Base-by-base conservation (phyloP, 2,113 vertebrate genomes). In the Platycercus adscitus region DNA sequence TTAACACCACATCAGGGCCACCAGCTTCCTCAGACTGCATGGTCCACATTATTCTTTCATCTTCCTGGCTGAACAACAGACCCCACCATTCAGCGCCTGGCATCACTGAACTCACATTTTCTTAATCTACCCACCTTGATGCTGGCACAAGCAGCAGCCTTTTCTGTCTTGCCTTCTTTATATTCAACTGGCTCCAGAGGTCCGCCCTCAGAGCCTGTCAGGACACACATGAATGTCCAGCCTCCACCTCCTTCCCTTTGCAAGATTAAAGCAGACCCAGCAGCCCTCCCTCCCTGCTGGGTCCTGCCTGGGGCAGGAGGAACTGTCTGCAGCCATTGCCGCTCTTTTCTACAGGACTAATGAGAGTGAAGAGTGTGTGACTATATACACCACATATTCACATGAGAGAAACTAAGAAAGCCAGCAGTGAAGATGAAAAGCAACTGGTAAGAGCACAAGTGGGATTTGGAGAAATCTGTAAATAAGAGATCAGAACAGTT, bases 361-460 rank as follows among this genome's bases (percentile, higher is more conserved):
- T 88, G 80, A 81, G 37, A 85, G 68, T 55, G 31, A 76, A 46
- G 44, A 65, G 63, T 29, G 31, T 35, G 63, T 94, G 92, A 92
- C 39, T 17, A 17, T 29, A 82, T 4, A 21, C 46, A 33, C 63
- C 65, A 56, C 17, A 0, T 10, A 68, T 58, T 89, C 95, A 92
- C 85, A 89, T 71, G 85, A 96, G 82, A 95, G 89, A 70, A 87
- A 47, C 29, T 75, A 89, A 92, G 89, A 94, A 94, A 94, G 81
- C 31, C 66, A 70, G 21, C 72, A 58, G 58, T 11, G 81, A 97
- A 95, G 88, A 98, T 98, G 98, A 98, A 97, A 97, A 95, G 52
- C 63, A 82, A 88, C 93, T 97, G 98, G 98, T 98, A 98, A 98
- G 98, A 96, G 66, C 94, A 86, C 52, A 80, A 94, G n/a, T 72